Evolutionary conservation across 2,888 invertebrate species (phyloP).

Genomic region (Oasisia sp.): DNA sequence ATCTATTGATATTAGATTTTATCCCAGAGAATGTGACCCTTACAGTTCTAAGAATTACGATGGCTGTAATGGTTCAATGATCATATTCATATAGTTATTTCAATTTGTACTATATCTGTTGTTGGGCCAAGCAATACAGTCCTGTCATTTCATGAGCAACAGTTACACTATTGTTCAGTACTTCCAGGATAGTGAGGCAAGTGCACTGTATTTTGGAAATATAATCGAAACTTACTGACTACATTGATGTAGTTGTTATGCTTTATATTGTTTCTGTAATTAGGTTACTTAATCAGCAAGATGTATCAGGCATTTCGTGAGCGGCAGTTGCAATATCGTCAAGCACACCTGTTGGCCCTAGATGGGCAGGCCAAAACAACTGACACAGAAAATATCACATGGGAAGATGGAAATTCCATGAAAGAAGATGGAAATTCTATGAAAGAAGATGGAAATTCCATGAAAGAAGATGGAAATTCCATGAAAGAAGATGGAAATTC

Average conservation of each 20-base stretch:
- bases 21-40: background rate
- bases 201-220: background rate
- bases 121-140: background rate
- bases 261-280: background rate
- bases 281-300: background rate
- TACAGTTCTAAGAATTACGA: background rate
- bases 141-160: background rate
- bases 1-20: background rate
- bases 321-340: background rate
- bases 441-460: background rate
- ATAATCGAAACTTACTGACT: no score
- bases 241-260: no score
- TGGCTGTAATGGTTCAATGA: background rate
- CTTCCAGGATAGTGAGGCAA: background rate
- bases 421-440: background rate
- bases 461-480: background rate
- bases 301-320: background rate
- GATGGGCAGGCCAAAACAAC: background rate
- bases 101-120: background rate
- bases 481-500: background rate
- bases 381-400: background rate
- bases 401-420: background rate
- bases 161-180: background rate
- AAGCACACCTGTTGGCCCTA: background rate
- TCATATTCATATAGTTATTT: background rate